These are phyloP conservation scores for Menidia beryllina DNA, from an alignment of 2,113 vertebrate species.

Conservation along the genomic window DNA sequence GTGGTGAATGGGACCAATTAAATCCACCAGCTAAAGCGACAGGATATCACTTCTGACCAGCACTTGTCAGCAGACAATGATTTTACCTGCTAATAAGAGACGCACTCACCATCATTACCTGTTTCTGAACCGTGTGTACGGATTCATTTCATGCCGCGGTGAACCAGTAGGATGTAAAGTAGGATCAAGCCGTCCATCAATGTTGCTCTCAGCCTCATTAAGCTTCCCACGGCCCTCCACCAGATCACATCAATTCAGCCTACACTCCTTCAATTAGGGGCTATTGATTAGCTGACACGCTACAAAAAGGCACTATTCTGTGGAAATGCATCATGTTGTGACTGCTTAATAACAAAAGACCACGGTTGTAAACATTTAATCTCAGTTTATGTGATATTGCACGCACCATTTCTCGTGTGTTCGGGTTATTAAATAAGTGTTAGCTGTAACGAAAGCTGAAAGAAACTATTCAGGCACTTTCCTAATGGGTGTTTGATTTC, in stretches of 20 bases:
- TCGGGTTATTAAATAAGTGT: no score
- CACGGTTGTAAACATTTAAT: slow-evolving; percentile 4
- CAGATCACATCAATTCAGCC: slow-evolving; percentile 38
- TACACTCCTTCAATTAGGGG: slow-evolving; percentile 37
- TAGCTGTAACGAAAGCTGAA: no score
- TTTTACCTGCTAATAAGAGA: no score
- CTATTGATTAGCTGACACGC: slow-evolving; percentile 50
- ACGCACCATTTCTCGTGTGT: background rate
- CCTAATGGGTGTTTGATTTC: no score
- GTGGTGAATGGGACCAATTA: no score
- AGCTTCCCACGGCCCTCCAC: slow-evolving; percentile 24
- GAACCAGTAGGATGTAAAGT: slow-evolving; percentile 2
- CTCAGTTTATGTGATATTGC: background rate
- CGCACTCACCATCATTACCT: background rate
- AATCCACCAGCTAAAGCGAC: no score
- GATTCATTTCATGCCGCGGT: background rate
- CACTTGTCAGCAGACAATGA: no score
- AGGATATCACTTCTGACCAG: no score
- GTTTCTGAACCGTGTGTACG: background rate
- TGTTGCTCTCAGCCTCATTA: slow-evolving; percentile 52
- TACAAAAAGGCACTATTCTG: slow-evolving; percentile 26
- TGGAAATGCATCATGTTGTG: slow-evolving; percentile 4
- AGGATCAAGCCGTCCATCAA: slow-evolving; percentile 19
- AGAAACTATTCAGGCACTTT: no score
- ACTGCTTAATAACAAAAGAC: slow-evolving; percentile 7